Percentiles rank a stretch among this genome's conserved stretches.
Conservation (phyloP, 2,888 invertebrate species). For the Linyphia triangularis region DNA sequence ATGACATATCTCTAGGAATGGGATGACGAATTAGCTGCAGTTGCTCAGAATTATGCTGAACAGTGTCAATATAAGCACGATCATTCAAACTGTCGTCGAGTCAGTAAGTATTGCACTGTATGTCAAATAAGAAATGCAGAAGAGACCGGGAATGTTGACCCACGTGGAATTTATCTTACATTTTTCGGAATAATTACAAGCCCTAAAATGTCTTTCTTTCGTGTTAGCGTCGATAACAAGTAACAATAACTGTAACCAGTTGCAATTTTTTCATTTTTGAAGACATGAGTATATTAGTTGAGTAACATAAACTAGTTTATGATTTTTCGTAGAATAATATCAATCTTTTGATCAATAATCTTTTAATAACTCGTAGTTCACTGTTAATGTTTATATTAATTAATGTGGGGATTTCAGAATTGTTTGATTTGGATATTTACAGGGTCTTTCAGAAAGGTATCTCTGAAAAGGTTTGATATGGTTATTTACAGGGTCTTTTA, state of each 20-base stretch:
- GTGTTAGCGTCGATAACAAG: background rate
- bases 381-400: too few species aligned
- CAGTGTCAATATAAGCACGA: constrained; percentile 75
- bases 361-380: too few species aligned
- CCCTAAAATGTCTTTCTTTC: background rate
- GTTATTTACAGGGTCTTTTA: too few species aligned
- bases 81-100: constrained; percentile 65
- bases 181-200: background rate
- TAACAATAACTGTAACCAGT: background rate
- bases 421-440: too few species aligned
- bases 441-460: too few species aligned
- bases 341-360: too few species aligned
- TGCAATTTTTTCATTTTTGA: too few species aligned
- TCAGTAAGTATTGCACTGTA: constrained; percentile 75
- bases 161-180: background rate
- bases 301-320: too few species aligned
- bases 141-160: background rate
- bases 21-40: constrained; percentile 74
- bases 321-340: too few species aligned
- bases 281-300: too few species aligned
- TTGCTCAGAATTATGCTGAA: constrained; percentile 75
- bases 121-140: background rate
- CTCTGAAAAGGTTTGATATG: too few species aligned
- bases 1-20: constrained; percentile 73
- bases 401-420: too few species aligned